A percentile compares a stretch with the other conserved stretches of the same genome.
These are phyloP conservation scores for Synchiropus splendidus DNA, from an alignment of 2,113 vertebrate species.

Conservation along the genomic window DNA sequence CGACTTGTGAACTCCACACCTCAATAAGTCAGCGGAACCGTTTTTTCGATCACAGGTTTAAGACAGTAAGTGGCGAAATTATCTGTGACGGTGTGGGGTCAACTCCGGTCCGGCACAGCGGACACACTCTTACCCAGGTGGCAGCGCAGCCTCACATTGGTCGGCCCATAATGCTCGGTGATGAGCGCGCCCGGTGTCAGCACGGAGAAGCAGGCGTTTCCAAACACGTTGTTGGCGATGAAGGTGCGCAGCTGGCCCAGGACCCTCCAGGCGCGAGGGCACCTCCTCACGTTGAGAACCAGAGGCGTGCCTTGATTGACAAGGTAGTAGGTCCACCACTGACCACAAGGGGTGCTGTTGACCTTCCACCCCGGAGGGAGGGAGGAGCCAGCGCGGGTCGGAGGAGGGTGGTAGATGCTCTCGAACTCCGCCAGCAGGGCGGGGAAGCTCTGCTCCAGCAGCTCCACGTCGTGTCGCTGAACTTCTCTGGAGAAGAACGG, in stretches of 20 bases:
- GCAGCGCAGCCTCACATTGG: constrained; percentile 94
- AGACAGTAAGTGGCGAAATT: too few relatives aligned
- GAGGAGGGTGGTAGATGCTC: constrained; percentile 81
- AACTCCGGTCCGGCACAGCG: constrained; percentile 11
- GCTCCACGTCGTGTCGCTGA: constrained; percentile 92
- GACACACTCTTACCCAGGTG: constrained; percentile 74
- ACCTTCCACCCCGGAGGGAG: constrained; percentile 87
- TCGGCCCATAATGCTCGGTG: constrained; percentile 90
- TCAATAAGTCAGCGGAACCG: too few relatives aligned
- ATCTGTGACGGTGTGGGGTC: too few relatives aligned
- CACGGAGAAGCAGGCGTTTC: constrained; percentile 93
- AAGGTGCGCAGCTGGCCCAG: constrained; percentile 94
- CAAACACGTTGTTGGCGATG: constrained; percentile 95
- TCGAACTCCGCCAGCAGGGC: constrained; percentile 90
- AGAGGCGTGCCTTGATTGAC: constrained; percentile 91
- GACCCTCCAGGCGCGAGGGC: constrained; percentile 90
- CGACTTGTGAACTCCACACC: too few relatives aligned
- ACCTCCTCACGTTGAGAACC: constrained; percentile 86
- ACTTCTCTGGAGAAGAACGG: constrained; percentile 93
- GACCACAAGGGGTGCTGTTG: constrained; percentile 85
- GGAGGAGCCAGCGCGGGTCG: constrained; percentile 76
- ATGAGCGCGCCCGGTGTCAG: constrained; percentile 86
- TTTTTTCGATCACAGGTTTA: too few relatives aligned
- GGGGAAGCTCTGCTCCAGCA: constrained; percentile 90
- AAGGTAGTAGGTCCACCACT: constrained; percentile 95